These are phyloP conservation scores for Stegana nigrithorax DNA, from an alignment of 2,888 invertebrate genomes.

Conservation along the genomic window DNA sequence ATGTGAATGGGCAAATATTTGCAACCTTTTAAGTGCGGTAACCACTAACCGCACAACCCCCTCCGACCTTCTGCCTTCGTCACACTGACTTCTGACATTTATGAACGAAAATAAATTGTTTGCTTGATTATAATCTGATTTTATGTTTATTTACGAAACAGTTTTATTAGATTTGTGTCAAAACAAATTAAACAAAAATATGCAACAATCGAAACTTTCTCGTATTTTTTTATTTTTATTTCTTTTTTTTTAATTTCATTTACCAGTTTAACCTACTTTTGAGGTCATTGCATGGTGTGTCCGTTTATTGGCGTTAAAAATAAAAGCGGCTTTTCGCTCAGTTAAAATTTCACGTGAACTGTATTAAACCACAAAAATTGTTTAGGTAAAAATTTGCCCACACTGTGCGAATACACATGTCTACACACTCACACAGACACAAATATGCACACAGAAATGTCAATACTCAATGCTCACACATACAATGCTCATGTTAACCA, in stretches of 20 bases:
- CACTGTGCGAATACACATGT: no score
- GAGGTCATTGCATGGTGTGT: not conserved
- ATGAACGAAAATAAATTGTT: slow-evolving; percentile 31
- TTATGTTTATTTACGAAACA: slow-evolving; percentile 25
- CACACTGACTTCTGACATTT: slow-evolving; percentile 31
- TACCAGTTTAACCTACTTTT: not conserved
- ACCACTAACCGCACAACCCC: no score
- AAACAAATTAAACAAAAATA: no score
- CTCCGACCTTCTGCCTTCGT: not conserved
- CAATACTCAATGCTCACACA: not conserved
- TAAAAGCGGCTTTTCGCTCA: slow-evolving; percentile 15
- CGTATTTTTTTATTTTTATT: not conserved
- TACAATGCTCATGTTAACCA: not conserved
- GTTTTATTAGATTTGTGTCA: slow-evolving; percentile 21
- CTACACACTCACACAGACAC: not conserved
- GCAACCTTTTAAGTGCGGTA: no score
- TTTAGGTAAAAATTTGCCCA: not conserved
- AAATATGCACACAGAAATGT: not conserved
- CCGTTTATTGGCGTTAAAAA: no score
- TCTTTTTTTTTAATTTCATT: no score
- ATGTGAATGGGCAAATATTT: slow-evolving; percentile 3
- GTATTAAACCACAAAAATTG: slow-evolving; percentile 12
- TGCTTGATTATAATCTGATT: slow-evolving; percentile 50
- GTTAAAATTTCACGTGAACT: not conserved
- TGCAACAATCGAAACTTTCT: no score